phyloP scores from a whole-genome alignment of 2,797 vertebrate genomes.

The Phyllotis vaccarum region DNA sequence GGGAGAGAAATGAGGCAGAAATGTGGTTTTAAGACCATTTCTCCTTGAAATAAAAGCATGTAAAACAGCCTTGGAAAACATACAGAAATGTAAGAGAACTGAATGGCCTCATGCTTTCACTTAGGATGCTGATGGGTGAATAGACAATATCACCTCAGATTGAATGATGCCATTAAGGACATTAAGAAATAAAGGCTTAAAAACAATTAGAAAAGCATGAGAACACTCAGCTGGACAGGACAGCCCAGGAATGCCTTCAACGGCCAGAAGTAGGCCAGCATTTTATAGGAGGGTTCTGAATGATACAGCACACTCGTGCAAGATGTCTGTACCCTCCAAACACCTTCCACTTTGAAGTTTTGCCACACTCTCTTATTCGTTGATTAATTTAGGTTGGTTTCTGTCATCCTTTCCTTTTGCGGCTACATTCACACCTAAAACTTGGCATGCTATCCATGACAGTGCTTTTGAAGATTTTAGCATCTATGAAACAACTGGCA shows the following conservation, averaged over 20 bases:
- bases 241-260: neutral
- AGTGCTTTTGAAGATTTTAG: neutral
- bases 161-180: neutral
- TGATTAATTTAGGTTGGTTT: neutral
- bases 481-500: neutral
- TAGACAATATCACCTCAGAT: neutral
- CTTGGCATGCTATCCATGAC: neutral
- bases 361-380: neutral
- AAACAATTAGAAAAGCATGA: conserved; percentile 34
- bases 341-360: neutral
- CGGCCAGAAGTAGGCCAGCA: neutral
- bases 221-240: neutral
- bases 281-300: neutral
- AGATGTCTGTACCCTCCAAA: neutral
- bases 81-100: neutral
- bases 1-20: conserved; percentile 11
- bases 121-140: neutral
- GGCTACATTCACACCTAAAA: neutral
- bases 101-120: neutral
- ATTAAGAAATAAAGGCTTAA: neutral
- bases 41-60: conserved; percentile 13
- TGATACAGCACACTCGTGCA: neutral
- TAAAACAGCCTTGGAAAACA: conserved; percentile 3
- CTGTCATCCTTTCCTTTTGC: neutral
- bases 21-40: conserved; percentile 42